phyloP scores from a whole-genome alignment of 1,140 invertebrate genomes.

The Platorchestia sp. region DNA sequence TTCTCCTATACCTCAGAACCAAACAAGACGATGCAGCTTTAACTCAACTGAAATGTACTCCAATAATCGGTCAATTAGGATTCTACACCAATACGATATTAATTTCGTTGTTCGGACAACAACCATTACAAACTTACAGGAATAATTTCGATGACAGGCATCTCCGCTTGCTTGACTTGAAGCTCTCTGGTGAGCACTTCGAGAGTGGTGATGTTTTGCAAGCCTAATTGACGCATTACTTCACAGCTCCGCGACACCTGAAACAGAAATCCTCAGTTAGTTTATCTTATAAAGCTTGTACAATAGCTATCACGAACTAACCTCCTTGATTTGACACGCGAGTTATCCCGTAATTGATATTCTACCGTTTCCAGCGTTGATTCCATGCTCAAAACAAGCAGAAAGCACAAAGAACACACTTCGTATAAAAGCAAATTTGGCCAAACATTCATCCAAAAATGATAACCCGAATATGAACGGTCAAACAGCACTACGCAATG shows the following conservation, averaged over 20 bases:
- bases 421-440: neutral
- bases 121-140: constrained; percentile 69
- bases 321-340: neutral
- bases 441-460: neutral
- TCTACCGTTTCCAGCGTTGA: no score
- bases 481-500: no score
- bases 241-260: constrained; percentile 77
- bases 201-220: constrained; percentile 86
- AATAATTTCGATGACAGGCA: constrained; percentile 50
- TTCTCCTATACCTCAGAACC: no score
- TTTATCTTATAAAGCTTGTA: neutral
- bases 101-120: no score
- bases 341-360: neutral
- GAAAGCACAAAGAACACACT: neutral
- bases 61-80: constrained; percentile 58
- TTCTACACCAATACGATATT: no score
- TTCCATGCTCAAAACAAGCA: neutral
- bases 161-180: constrained; percentile 75
- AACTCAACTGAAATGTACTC: neutral
- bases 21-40: neutral
- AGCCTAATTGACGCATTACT: constrained; percentile 79
- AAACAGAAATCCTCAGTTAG: neutral
- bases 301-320: neutral
- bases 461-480: neutral
- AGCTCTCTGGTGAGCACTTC: constrained; percentile 90